phyloP scores from a whole-genome alignment of 53 echinoderm and acorn worm genomes.

The Holothuria scabra region DNA sequence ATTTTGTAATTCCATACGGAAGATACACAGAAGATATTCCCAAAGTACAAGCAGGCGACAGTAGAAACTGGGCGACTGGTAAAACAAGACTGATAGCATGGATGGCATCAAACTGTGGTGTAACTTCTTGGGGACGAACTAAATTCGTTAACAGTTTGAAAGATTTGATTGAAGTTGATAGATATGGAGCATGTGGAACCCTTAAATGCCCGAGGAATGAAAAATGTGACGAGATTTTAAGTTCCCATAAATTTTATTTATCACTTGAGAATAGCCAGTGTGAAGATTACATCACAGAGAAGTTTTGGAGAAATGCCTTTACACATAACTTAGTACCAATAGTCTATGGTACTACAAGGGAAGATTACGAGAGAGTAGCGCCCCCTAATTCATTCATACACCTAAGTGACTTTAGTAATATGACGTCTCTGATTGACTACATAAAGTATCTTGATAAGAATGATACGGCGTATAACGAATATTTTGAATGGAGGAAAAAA shows the following conservation, averaged over 20 bases:
- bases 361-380: constrained; percentile 6
- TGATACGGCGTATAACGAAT: constrained; percentile 19
- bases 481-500: constrained; percentile 12
- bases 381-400: constrained; percentile 25
- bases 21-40: background rate
- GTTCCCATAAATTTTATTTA: constrained; percentile 33
- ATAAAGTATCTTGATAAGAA: constrained; percentile 35
- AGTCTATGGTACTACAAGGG: constrained; percentile 14
- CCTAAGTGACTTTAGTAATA: constrained; percentile 4
- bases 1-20: constrained; percentile 16
- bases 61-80: constrained; percentile 18
- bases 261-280: constrained; percentile 32
- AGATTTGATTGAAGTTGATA: background rate
- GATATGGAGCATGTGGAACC: constrained; percentile 18
- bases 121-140: background rate
- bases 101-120: constrained; percentile 10
- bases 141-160: background rate
- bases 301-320: constrained; percentile 24
- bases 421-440: constrained; percentile 1
- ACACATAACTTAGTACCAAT: background rate
- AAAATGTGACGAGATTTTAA: background rate
- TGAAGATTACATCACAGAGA: constrained; percentile 32
- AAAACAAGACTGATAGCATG: constrained; percentile 11
- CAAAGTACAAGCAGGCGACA: background rate
- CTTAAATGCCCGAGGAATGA: background rate